phyloP scores from a whole-genome alignment of 2,888 invertebrate genomes.

The Dasypolia templi region DNA sequence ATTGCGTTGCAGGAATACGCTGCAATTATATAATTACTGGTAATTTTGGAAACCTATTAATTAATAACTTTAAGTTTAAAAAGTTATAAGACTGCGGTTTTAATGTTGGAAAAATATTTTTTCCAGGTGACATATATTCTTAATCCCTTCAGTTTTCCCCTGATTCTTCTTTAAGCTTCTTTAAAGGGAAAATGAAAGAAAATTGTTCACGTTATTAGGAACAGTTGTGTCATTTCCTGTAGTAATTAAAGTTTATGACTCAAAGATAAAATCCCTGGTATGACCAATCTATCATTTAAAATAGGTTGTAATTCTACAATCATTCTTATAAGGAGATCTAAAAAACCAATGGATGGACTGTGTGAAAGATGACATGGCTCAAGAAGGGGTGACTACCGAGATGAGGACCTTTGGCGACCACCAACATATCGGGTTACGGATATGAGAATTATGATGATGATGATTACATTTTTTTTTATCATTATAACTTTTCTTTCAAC shows the following conservation, averaged over 20 bases:
- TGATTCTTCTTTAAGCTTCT: background rate
- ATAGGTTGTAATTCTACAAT: slow-evolving; percentile 11
- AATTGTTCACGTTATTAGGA: slow-evolving; percentile 31
- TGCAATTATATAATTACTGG: slow-evolving; percentile 25
- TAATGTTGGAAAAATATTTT: background rate
- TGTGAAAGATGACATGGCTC: no score
- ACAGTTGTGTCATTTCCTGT: slow-evolving; percentile 33
- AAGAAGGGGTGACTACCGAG: no score
- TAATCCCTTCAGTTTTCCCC: slow-evolving; percentile 5
- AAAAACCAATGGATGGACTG: no score
- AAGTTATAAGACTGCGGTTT: background rate
- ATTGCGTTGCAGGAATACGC: slow-evolving; percentile 27
- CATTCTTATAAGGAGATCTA: no score
- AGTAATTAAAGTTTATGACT: slow-evolving; percentile 39
- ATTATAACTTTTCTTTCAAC: no score
- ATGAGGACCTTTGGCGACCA: no score
- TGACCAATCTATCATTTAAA: background rate
- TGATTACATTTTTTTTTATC: no score
- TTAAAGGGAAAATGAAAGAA: slow-evolving; percentile 37
- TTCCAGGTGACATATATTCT: background rate
- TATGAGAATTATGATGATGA: no score
- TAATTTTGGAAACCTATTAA: slow-evolving; percentile 7
- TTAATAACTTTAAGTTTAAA: background rate
- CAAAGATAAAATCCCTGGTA: slow-evolving; percentile 16
- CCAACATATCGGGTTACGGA: no score